These are phyloP conservation scores for Eustalomyia histrio DNA, from an alignment of 2,888 invertebrate genomes.

Conservation along the genomic window DNA sequence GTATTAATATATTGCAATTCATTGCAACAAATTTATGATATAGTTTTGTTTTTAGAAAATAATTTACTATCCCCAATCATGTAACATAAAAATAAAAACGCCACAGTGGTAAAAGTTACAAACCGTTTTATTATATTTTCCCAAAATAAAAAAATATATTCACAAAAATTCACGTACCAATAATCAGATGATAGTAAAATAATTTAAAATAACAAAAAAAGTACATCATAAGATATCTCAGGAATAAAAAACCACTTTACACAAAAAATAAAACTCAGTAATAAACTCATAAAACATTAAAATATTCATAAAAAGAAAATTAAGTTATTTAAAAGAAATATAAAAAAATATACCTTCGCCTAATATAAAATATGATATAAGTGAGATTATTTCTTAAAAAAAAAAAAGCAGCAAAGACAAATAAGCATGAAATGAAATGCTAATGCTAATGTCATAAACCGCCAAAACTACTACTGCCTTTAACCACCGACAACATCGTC, in stretches of 20 bases:
- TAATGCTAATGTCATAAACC: slow-evolving; percentile 52
- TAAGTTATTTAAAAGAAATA: slow-evolving; percentile 19
- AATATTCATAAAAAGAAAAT: slow-evolving; percentile 50
- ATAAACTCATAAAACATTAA: slow-evolving; percentile 48
- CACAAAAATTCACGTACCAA: slow-evolving; percentile 57
- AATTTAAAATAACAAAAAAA: slow-evolving; percentile 42
- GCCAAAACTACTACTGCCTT: slow-evolving; percentile 26
- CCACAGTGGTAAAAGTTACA: neutral
- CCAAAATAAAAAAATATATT: neutral
- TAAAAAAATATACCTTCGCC: neutral
- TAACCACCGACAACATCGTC: slow-evolving; percentile 15
- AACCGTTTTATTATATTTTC: slow-evolving; percentile 34
- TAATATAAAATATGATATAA: neutral
- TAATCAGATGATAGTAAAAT: slow-evolving; percentile 61
- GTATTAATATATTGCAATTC: neutral
- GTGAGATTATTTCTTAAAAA: slow-evolving; percentile 1
- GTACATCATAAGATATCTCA: neutral
- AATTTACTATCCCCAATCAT: slow-evolving; percentile 48
- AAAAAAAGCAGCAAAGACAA: slow-evolving; percentile 25
- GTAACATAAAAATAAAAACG: slow-evolving; percentile 25
- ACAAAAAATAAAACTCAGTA: slow-evolving; percentile 15
- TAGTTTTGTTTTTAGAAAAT: slow-evolving; percentile 5
- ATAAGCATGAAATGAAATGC: slow-evolving; percentile 20
- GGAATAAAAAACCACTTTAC: neutral
- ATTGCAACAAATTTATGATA: neutral